Base-by-base conservation (phyloP, 2,888 invertebrate genomes). In the Tromatobia lineatoria region DNA sequence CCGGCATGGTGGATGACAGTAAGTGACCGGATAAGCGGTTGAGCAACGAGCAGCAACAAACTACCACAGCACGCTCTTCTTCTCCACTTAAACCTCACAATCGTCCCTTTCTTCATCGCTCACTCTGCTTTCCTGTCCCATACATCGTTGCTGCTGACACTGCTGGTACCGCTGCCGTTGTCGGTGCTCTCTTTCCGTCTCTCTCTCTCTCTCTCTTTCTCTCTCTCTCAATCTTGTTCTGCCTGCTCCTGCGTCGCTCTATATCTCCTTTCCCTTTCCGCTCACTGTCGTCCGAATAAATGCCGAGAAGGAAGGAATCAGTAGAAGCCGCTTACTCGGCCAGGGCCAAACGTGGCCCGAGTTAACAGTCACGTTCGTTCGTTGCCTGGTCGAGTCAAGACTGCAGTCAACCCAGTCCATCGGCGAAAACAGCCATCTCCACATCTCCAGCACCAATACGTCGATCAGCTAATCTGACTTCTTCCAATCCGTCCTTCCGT, bases 401-500 rank as follows among this genome's bases (percentile, higher is more conserved):
- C 45, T 69, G 59, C 57, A 67, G 75, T 71, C 76, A 50, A 70
- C 50, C 50, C 67, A 29, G 38, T 15, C 45, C 82, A 38, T 47
- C 59, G 61, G 61, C 20, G 45, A 29, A 34, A 67, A 38, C 23
- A 50, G 34, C 64, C 34, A 20, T 52, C 80, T 52, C 80, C 38
- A 69, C 54, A 64, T 67, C 57, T 57, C 73, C 69, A 80, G 71
- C 76, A 66, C 25, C 52, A 74, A 64, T 74, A 57, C 20, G 54
- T 59, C 29, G 59, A 29, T 67, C 67, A 45, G 38, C 47, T 69
- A 34, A 69, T 45, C 73, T 47, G 78, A 54, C 45, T 34, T 25
- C 34, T 34, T 78, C 64, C 42, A 66, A 59, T 84, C 84, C 84
- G 84, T 84, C 81, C 84, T 75, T 75, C 59, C 74, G 78, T n/a